A percentile compares a stretch with the other conserved stretches of the same genome.
Conservation (phyloP, 2,888 invertebrate species). For the Calameuta pallipes region DNA sequence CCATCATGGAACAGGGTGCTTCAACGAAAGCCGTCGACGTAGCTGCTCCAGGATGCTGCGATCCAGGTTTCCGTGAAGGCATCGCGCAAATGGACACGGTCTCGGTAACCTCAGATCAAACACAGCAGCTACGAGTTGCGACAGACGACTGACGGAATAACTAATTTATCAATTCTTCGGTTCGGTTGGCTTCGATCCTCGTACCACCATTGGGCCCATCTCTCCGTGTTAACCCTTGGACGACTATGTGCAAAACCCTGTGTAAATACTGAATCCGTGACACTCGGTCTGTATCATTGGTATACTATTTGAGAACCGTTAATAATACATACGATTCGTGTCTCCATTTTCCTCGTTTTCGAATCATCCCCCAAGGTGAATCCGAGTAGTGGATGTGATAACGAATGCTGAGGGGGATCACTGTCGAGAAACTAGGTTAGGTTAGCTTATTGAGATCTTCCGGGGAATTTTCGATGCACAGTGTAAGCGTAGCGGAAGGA, state of each 20-base stretch:
- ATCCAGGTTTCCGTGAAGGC: not conserved
- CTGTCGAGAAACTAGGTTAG: not conserved
- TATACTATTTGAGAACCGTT: not conserved
- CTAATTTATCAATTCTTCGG: conserved; percentile 67
- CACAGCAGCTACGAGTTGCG: conserved; percentile 30
- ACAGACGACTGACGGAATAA: conserved; percentile 62
- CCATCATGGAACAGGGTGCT: conserved; percentile 20
- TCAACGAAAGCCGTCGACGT: conserved; percentile 28
- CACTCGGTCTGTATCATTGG: not conserved
- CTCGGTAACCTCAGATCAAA: conserved; percentile 54
- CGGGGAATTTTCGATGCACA: not conserved
- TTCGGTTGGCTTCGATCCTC: conserved; percentile 62
- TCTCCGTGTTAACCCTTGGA: not conserved
- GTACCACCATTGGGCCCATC: not conserved
- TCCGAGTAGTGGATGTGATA: not conserved
- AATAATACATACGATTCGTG: not conserved
- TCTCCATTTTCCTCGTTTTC: not conserved
- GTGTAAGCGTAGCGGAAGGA: not conserved
- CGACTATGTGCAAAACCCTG: conserved; percentile 58
- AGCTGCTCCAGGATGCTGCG: not conserved
- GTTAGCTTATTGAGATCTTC: not conserved
- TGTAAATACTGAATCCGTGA: conserved; percentile 47
- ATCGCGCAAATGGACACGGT: not conserved
- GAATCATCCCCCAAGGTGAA: not conserved
- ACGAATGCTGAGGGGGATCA: not conserved